Conservation (phyloP, 2,797 vertebrate genomes). For the Toxotes lorentzi region DNA sequence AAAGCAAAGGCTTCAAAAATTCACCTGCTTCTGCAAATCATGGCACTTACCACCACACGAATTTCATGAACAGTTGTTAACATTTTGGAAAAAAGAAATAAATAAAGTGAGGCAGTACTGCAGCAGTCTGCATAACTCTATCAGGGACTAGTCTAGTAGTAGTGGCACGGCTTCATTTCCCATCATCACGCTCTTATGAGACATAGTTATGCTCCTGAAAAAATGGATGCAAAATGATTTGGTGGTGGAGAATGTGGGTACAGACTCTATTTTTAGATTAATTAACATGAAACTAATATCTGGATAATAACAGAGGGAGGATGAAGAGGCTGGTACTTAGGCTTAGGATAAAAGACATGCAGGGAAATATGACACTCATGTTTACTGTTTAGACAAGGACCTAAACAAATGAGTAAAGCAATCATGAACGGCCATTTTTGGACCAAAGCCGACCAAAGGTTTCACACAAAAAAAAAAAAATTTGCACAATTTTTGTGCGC, state of each 20-base stretch:
- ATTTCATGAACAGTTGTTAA: not conserved
- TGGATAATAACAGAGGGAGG: not conserved
- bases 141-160: not conserved
- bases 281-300: conserved; percentile 5
- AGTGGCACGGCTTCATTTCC: not conserved
- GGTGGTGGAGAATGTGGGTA: not conserved
- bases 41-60: not conserved
- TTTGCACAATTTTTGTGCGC: not conserved
- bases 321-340: not conserved
- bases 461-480: not conserved
- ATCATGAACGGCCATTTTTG: not conserved
- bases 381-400: not conserved
- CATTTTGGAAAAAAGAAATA: not conserved
- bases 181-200: not conserved
- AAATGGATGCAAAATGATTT: not conserved
- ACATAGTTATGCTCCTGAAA: no score
- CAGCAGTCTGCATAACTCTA: not conserved
- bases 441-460: not conserved
- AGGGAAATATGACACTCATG: not conserved
- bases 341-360: conserved; percentile 10
- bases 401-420: not conserved
- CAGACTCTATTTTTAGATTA: conserved; percentile 18
- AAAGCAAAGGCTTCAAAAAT: conserved; percentile 5
- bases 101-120: not conserved
- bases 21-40: not conserved